phyloP scores from a whole-genome alignment of 2,113 vertebrate species.

The Sphaerodactylus townsendi region DNA sequence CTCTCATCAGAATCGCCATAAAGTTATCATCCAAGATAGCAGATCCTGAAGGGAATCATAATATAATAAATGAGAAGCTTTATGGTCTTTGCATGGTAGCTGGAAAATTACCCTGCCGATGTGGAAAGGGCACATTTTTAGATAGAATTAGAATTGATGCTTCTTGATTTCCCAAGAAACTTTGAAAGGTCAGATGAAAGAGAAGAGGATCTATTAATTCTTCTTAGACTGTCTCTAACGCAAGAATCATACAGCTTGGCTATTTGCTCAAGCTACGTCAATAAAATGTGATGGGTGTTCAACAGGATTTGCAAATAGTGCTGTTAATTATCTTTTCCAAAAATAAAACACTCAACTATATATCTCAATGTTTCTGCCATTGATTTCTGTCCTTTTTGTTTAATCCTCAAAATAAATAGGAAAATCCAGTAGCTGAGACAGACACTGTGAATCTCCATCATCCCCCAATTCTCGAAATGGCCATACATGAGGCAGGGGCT shows the following conservation, averaged over 20 bases:
- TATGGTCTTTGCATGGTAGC: background rate
- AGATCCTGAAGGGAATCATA: background rate
- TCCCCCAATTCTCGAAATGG: background rate
- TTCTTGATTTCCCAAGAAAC: conserved; percentile 34
- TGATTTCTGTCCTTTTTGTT: background rate
- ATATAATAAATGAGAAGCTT: background rate
- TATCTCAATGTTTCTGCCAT: conserved; percentile 20
- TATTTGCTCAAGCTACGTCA: conserved; percentile 34
- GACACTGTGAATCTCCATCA: background rate
- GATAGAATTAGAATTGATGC: conserved; percentile 18
- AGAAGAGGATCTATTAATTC: conserved; percentile 24
- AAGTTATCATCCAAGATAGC: background rate
- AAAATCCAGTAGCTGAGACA: background rate
- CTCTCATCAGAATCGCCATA: background rate
- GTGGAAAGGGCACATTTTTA: conserved; percentile 29
- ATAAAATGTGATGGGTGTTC: conserved; percentile 28
- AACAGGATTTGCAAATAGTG: conserved; percentile 25
- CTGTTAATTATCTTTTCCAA: conserved; percentile 24
- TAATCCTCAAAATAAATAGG: background rate
- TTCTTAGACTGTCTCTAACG: conserved; percentile 11
- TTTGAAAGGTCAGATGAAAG: conserved; percentile 31
- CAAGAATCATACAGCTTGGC: conserved; percentile 11
- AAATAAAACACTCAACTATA: conserved; percentile 25
- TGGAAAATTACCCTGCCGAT: background rate
- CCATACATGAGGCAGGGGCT: background rate